A percentile compares a stretch with the other conserved stretches of the same genome.
These are phyloP conservation scores for Lithophane semibrunnea DNA, from an alignment of 2,888 invertebrate genomes.

Conservation along the genomic window DNA sequence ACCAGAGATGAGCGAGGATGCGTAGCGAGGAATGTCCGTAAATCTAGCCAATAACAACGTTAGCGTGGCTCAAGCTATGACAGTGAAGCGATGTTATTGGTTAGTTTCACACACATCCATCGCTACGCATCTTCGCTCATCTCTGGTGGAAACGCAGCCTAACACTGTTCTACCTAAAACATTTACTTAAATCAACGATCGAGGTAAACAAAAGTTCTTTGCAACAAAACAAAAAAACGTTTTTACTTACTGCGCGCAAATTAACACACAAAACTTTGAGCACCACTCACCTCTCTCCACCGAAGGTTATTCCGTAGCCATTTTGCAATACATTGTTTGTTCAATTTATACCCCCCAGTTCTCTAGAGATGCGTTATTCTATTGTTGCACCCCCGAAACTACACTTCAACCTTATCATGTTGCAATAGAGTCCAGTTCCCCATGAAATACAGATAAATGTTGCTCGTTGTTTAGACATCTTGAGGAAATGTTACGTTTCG, in stretches of 20 bases:
- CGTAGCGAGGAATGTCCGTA: too few relatives aligned
- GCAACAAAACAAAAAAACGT: not conserved
- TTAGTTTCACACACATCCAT: too few relatives aligned
- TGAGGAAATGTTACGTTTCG: constrained; percentile 73
- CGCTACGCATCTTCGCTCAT: too few relatives aligned
- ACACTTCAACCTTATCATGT: constrained; percentile 56
- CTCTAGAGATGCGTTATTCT: constrained; percentile 78
- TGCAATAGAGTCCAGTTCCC: constrained; percentile 65
- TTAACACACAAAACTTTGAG: constrained; percentile 73
- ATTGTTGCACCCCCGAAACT: constrained; percentile 63
- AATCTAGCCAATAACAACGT: too few relatives aligned
- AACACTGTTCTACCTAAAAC: not conserved
- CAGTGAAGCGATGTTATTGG: too few relatives aligned
- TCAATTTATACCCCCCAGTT: constrained; percentile 82
- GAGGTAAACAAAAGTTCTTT: not conserved
- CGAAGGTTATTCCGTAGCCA: constrained; percentile 79
- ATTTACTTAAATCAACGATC: not conserved
- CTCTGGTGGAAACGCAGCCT: too few relatives aligned
- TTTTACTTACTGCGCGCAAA: constrained; percentile 15
- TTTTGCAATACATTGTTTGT: constrained; percentile 89
- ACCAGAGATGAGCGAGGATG: too few relatives aligned
- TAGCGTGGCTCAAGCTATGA: too few relatives aligned
- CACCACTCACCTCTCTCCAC: constrained; percentile 66
- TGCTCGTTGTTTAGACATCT: constrained; percentile 72
- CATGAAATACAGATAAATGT: constrained; percentile 34